These are phyloP conservation scores for Ctenopoma kingsleyae DNA, from an alignment of 2,797 vertebrate genomes.

Conservation along the genomic window DNA sequence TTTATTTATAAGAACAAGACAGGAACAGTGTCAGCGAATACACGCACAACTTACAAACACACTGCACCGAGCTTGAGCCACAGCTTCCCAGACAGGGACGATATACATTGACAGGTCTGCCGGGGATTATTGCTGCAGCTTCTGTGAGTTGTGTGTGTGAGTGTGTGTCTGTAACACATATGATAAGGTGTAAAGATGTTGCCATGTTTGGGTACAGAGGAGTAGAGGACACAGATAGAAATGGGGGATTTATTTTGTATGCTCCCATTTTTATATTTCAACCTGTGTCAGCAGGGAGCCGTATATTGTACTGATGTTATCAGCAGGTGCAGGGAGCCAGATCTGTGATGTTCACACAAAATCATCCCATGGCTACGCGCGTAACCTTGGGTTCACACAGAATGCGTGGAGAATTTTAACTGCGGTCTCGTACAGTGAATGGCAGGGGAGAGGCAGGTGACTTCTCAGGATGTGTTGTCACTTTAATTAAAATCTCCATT, in stretches of 20 bases:
- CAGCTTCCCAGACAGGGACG: constrained; percentile 2
- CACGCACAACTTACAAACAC: constrained; percentile 8
- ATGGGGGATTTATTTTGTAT: not conserved
- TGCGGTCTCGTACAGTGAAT: not conserved
- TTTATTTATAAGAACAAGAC: constrained; percentile 6
- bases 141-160: not conserved
- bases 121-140: constrained; percentile 30
- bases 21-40: not conserved
- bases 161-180: not conserved
- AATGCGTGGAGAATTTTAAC: not conserved
- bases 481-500: constrained; percentile 13
- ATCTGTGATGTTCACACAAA: not conserved
- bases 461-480: not conserved
- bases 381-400: constrained; percentile 26
- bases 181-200: constrained; percentile 8
- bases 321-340: not conserved
- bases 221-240: constrained; percentile 9
- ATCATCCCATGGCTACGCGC: not conserved
- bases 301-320: not conserved
- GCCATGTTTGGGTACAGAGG: not conserved
- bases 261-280: not conserved
- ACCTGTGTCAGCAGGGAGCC: constrained; percentile 2
- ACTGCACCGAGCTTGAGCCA: constrained; percentile 6
- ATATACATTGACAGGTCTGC: constrained; percentile 14
- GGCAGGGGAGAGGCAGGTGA: not conserved